Conservation (phyloP, 2,113 vertebrate species). For the Crotalus viridis region DNA sequence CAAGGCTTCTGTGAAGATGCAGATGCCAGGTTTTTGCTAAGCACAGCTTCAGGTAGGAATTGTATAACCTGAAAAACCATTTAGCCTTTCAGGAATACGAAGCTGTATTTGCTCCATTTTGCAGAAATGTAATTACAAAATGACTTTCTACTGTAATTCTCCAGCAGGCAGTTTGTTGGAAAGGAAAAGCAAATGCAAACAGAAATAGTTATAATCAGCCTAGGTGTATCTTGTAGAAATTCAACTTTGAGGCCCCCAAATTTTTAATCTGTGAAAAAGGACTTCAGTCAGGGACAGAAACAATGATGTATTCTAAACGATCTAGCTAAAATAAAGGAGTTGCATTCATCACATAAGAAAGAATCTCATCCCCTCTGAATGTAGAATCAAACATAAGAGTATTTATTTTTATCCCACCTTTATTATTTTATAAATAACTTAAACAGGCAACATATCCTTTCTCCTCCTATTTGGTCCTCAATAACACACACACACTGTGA, state of each 20-base stretch:
- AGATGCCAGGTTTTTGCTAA: constrained; percentile 41
- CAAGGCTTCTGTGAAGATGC: constrained; percentile 17
- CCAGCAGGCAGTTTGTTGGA: neutral
- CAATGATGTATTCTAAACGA: neutral
- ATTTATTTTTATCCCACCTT: neutral
- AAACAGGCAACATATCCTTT: neutral
- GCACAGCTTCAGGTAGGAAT: constrained; percentile 31
- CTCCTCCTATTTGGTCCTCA: neutral
- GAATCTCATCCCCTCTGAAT: neutral
- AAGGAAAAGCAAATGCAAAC: neutral
- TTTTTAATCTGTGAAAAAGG: neutral
- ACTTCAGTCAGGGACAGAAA: neutral
- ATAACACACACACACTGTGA: neutral
- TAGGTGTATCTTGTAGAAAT: neutral
- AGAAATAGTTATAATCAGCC: neutral
- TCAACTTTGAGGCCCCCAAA: neutral
- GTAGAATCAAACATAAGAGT: neutral
- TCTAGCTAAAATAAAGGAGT: neutral
- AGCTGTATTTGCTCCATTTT: neutral
- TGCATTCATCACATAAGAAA: neutral
- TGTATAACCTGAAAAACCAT: neutral
- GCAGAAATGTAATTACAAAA: neutral
- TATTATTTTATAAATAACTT: neutral
- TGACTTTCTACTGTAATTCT: neutral
- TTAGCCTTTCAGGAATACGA: neutral